Conservation (phyloP, 2,797 vertebrate species). For the Mormyrops attenuatus region DNA sequence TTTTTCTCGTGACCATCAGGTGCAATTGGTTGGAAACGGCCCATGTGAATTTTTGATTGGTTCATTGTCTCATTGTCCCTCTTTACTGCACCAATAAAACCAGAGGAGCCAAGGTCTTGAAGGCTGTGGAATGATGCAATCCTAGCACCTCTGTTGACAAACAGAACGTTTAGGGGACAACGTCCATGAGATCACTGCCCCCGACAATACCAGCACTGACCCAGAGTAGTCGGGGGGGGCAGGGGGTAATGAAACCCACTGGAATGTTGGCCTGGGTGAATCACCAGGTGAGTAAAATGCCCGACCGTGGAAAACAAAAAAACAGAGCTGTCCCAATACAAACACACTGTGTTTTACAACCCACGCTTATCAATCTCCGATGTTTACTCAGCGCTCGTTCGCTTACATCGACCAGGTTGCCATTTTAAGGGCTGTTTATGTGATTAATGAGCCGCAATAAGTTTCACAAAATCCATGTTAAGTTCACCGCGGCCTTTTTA, state of each 20-base stretch:
- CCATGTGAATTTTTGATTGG: constrained; percentile 47
- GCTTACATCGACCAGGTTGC: background rate
- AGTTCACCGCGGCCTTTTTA: background rate
- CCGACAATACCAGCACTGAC: background rate
- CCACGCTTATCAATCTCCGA: background rate
- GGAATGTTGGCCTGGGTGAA: constrained; percentile 12
- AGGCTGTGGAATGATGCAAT: background rate
- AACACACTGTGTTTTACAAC: background rate
- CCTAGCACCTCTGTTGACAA: constrained; percentile 21
- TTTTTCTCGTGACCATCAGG: constrained; percentile 50
- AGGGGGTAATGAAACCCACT: background rate
- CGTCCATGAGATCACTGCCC: constrained; percentile 38
- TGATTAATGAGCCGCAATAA: background rate
- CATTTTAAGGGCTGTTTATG: constrained; percentile 4
- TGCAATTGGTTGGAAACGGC: constrained; percentile 16
- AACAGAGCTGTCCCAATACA: background rate
- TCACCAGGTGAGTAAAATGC: constrained; percentile 14
- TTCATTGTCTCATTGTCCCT: background rate
- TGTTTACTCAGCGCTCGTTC: constrained; percentile 15
- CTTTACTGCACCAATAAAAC: constrained; percentile 34
- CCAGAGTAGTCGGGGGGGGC: background rate
- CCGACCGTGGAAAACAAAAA: constrained; percentile 12
- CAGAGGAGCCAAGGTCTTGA: constrained; percentile 41
- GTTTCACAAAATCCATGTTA: constrained; percentile 15
- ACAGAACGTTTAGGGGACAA: constrained; percentile 40